Conservation (phyloP, 64 coral and sea anemone species). For the Dendronephthya gigantea region DNA sequence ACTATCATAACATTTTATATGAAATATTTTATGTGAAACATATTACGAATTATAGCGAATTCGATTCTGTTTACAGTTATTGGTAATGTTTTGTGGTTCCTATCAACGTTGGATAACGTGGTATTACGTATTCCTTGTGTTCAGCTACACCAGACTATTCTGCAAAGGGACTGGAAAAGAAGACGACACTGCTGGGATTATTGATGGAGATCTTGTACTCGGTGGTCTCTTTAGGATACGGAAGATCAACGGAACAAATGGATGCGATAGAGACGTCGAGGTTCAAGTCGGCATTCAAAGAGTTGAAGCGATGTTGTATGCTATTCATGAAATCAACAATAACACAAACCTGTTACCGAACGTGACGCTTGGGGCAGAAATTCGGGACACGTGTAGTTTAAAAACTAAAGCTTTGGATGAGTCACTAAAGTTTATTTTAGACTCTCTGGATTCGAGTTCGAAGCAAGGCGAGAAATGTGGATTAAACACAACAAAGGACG, state of each 20-base stretch:
- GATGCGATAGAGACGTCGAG: background rate
- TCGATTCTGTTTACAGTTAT: background rate
- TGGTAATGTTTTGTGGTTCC: background rate
- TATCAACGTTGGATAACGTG: background rate
- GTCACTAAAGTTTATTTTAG: conserved; percentile 12
- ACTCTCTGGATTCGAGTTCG: background rate
- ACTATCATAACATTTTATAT: too few species aligned
- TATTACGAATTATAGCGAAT: too few species aligned
- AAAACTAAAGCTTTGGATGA: background rate
- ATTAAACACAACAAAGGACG: background rate
- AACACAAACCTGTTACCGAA: conserved; percentile 56
- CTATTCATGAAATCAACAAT: conserved; percentile 62
- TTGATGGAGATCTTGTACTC: background rate
- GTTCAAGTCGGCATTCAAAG: conserved; percentile 73
- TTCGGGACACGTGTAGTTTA: conserved; percentile 58
- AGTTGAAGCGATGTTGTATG: conserved; percentile 82
- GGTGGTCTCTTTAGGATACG: background rate
- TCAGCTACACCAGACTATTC: background rate
- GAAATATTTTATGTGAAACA: too few species aligned
- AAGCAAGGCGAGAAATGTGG: background rate
- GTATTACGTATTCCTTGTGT: background rate
- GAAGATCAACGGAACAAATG: background rate
- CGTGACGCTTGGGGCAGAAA: conserved; percentile 60
- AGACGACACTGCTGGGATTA: background rate
- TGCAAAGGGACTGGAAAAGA: background rate